Evolutionary conservation across 2,797 vertebrate genomes (phyloP).

Genomic region (Anguilla pacifica): DNA sequence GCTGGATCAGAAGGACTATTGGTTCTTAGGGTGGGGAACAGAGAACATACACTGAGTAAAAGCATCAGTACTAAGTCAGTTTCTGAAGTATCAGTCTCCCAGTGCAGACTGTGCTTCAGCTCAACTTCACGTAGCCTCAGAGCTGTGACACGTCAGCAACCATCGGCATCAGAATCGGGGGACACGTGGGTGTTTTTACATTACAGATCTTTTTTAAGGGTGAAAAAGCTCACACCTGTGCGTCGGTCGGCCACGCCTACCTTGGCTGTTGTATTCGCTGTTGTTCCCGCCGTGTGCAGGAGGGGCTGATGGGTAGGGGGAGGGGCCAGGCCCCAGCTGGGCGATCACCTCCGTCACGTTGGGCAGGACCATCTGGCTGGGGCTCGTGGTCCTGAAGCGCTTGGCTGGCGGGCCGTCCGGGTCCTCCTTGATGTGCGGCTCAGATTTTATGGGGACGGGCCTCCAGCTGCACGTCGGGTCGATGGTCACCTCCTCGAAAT

Average conservation of each 20-base stretch:
- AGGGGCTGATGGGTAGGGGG: slow-evolving; percentile 85
- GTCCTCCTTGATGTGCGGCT: slow-evolving; percentile 96
- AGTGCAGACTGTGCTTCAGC: background rate
- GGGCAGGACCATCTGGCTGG: slow-evolving; percentile 98
- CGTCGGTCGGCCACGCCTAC: slow-evolving; percentile 62
- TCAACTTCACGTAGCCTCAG: too few species aligned
- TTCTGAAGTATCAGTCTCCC: background rate
- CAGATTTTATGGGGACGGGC: slow-evolving; percentile 91
- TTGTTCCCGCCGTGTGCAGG: slow-evolving; percentile 74
- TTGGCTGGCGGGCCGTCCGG: slow-evolving; percentile 93
- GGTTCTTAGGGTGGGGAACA: background rate
- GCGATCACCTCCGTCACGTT: slow-evolving; percentile 98
- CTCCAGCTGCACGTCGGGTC: slow-evolving; percentile 97
- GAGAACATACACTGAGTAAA: background rate
- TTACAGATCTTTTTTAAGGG: background rate
- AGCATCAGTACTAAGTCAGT: background rate
- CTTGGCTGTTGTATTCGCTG: slow-evolving; percentile 86
- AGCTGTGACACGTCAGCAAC: background rate
- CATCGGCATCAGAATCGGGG: background rate
- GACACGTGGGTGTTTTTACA: too few species aligned
- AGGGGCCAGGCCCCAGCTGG: slow-evolving; percentile 88
- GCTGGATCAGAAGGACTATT: background rate
- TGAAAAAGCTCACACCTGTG: background rate
- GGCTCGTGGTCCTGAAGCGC: slow-evolving; percentile 95
- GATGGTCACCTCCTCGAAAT: slow-evolving; percentile 97